Base-by-base conservation (phyloP, 2,888 invertebrate species). In the Sylvicola cinctus region DNA sequence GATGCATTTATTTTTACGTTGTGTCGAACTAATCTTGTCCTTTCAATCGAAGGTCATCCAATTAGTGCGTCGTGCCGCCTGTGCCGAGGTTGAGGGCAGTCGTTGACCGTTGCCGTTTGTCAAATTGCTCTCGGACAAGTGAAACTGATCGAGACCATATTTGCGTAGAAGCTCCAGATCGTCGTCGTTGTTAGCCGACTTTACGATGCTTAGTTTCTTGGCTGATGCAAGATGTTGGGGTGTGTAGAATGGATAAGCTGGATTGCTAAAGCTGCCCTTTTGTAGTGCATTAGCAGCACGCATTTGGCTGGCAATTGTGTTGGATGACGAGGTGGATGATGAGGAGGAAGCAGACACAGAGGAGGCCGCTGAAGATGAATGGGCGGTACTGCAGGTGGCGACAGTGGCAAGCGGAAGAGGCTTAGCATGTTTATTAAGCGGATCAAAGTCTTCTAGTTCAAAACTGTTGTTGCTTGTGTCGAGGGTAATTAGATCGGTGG, bases 391-490 rank as follows among this genome's bases (percentile, higher is more conserved):
- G n/a, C n/a, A n/a, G 11, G 25, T 7, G 11, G 7, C 8, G 7
- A 25, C 14, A 6, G 29, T 10, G 3, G 14, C 15, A 15, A 10
- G 13, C 12, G 32, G 23, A 17, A 35, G n/a, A 38, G 62, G 61
- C 35, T 61, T 59, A 16, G 62, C 58, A 44, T 56, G 56, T 42
- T 53, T 50, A 46, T 58, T 62, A 14, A 74, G 52, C 11, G 74
- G 74, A 54, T 75, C 74, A 43, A 74, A 74, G 46, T 74, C 74
- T 43, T 74, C 73, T 31, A 68, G 49, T 44, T 58, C 60, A 44
- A 68, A 70, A 46, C 66, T 67, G 37, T 67, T 66, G 31, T 66
- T 63, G n/a, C n/a, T n/a, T 39, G 71, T 70, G 52, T 74, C 73
- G 47, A 75, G 56, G 43, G 69, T 63, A 47, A 75, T 75, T 41